phyloP scores from a whole-genome alignment of 2,888 invertebrate genomes.

The Steinernema scapterisci region DNA sequence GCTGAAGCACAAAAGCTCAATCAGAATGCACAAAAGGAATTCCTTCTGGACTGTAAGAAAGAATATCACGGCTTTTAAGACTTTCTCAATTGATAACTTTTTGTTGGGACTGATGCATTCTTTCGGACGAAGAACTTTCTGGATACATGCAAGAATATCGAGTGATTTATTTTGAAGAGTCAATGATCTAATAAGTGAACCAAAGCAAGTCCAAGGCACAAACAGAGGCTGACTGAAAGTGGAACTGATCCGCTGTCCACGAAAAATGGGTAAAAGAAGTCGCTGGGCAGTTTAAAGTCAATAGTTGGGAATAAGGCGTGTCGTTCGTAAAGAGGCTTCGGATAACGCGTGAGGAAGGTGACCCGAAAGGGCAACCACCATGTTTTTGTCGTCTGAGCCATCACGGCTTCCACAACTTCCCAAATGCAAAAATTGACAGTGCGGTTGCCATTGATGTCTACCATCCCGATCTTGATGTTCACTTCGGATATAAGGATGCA shows the following conservation, averaged over 20 bases:
- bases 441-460: not conserved
- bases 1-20: too few species aligned
- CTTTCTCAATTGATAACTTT: too few species aligned
- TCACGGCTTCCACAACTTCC: not conserved
- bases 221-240: too few species aligned
- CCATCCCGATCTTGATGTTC: not conserved
- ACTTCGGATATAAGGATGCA: not conserved
- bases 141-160: too few species aligned
- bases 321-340: not conserved
- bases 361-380: slow-evolving; percentile 13
- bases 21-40: too few species aligned
- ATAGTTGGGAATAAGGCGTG: slow-evolving; percentile 30
- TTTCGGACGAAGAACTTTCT: too few species aligned
- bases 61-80: too few species aligned
- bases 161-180: too few species aligned
- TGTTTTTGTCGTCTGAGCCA: not conserved
- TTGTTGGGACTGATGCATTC: too few species aligned
- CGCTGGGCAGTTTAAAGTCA: slow-evolving; percentile 35
- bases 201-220: too few species aligned
- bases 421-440: not conserved
- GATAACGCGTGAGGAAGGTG: not conserved
- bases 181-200: too few species aligned
- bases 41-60: too few species aligned
- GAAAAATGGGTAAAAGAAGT: slow-evolving; percentile 38
- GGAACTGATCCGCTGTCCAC: not conserved